These are phyloP conservation scores for Sebastes schlegelii DNA, from an alignment of 2,113 vertebrate genomes.

Conservation along the genomic window DNA sequence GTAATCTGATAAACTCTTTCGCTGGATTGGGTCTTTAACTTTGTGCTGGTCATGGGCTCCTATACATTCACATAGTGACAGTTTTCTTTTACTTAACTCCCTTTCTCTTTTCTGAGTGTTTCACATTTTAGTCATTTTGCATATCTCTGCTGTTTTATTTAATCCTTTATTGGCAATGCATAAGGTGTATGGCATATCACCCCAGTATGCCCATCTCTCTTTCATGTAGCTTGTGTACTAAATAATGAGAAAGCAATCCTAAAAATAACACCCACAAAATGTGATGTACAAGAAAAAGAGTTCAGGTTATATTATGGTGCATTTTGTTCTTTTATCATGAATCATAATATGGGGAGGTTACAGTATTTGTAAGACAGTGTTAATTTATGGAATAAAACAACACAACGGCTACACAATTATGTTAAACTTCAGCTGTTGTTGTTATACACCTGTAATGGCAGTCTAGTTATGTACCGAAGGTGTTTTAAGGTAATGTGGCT, in stretches of 20 bases:
- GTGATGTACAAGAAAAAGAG: neutral
- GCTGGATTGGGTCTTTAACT: neutral
- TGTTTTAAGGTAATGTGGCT: slow-evolving; percentile 1
- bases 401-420: neutral
- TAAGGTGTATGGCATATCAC: neutral
- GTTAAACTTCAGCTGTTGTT: neutral
- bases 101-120: neutral
- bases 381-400: neutral
- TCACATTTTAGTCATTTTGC: neutral
- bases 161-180: neutral
- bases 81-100: neutral
- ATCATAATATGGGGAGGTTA: neutral
- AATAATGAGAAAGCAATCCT: neutral
- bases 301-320: neutral
- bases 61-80: neutral
- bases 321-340: neutral
- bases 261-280: neutral
- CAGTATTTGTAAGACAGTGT: neutral
- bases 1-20: too few relatives aligned
- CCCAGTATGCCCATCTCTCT: neutral
- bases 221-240: neutral
- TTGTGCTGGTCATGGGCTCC: neutral
- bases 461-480: neutral
- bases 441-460: neutral
- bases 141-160: neutral